Percentiles rank a stretch among this genome's conserved stretches.
phyloP scores from a whole-genome alignment of 2,888 invertebrate species.

The Cyclophora punctaria region DNA sequence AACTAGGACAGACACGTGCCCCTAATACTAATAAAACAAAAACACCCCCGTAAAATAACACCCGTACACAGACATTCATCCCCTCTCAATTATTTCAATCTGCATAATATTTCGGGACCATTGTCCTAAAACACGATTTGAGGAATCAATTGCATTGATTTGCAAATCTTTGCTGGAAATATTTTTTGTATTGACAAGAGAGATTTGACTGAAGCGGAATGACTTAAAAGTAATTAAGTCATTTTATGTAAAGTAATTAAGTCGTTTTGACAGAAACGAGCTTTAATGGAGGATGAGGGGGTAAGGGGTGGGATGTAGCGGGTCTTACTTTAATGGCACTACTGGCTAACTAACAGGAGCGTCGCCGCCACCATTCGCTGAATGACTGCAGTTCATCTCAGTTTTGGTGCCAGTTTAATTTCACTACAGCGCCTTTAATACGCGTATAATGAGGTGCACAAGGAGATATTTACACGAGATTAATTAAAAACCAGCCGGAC shows the following conservation, averaged over 20 bases:
- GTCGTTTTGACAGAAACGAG: constrained; percentile 59
- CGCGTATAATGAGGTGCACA: too few species aligned
- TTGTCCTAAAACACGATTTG: too few species aligned
- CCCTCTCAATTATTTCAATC: too few species aligned
- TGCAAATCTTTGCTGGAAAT: too few species aligned
- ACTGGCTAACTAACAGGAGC: constrained; percentile 54
- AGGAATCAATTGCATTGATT: too few species aligned
- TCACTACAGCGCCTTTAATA: too few species aligned
- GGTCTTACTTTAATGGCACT: constrained; percentile 55
- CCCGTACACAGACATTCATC: too few species aligned
- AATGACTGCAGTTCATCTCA: background rate
- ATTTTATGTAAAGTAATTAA: constrained; percentile 57
- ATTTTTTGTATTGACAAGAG: background rate
- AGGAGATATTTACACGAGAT: too few species aligned
- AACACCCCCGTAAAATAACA: too few species aligned
- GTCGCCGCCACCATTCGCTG: constrained; percentile 51
- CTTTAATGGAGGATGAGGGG: constrained; percentile 52
- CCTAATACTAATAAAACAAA: constrained; percentile 20
- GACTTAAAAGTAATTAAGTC: constrained; percentile 54
- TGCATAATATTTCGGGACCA: too few species aligned
- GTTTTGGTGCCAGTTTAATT: background rate
- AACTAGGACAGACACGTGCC: constrained; percentile 25
- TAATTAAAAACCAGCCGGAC: too few species aligned
- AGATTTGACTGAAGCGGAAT: constrained; percentile 36
- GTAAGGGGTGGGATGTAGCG: constrained; percentile 40